Percentiles rank a stretch among this genome's conserved stretches.
These are phyloP conservation scores for Trachymyrmex septentrionalis DNA, from an alignment of 1,140 invertebrate genomes.

Conservation along the genomic window DNA sequence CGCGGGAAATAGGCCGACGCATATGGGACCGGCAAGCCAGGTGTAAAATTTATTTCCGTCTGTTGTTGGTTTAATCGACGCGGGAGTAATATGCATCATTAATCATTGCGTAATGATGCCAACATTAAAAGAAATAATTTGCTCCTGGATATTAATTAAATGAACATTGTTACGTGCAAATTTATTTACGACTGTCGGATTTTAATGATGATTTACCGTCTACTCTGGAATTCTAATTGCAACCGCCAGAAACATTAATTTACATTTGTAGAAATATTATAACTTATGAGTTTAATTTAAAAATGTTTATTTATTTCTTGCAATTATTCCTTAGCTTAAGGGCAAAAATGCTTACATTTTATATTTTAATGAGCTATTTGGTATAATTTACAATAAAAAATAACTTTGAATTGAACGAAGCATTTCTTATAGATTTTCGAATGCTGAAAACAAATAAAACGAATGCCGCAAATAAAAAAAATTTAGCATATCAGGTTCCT, in stretches of 20 bases:
- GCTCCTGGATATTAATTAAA: slow-evolving; percentile 61
- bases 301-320: background rate
- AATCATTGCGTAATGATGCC: slow-evolving; percentile 58
- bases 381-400: too few relatives aligned
- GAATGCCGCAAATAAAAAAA: too few relatives aligned
- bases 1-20: slow-evolving; percentile 41
- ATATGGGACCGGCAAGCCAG: slow-evolving; percentile 41
- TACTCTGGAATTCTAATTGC: slow-evolving; percentile 28
- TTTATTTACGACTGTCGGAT: slow-evolving; percentile 55
- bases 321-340: background rate
- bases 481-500: too few relatives aligned
- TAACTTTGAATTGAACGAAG: too few relatives aligned
- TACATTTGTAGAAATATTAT: slow-evolving; percentile 38
- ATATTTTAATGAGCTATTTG: background rate
- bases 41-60: slow-evolving; percentile 55
- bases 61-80: slow-evolving; percentile 60
- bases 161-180: slow-evolving; percentile 54
- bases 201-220: slow-evolving; percentile 49
- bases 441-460: too few relatives aligned
- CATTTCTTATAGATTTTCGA: too few relatives aligned
- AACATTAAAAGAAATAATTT: slow-evolving; percentile 62
- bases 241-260: slow-evolving; percentile 31
- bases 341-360: background rate
- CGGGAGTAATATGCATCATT: slow-evolving; percentile 52
- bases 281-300: slow-evolving; percentile 11